A percentile compares a stretch with the other conserved stretches of the same genome.
phyloP scores from a whole-genome alignment of 2,888 invertebrate species.

The Tineola bisselliella region DNA sequence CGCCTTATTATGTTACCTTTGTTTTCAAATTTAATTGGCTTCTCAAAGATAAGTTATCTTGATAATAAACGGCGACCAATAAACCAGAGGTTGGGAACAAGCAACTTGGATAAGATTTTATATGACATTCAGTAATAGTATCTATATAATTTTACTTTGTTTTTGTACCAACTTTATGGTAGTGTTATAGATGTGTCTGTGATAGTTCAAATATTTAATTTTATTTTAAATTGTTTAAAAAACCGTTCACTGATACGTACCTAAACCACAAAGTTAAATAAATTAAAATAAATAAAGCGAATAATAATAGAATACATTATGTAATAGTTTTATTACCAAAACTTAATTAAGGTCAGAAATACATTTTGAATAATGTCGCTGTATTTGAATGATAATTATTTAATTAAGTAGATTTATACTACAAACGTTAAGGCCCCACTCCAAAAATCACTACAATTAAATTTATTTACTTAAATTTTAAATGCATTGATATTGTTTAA shows the following conservation, averaged over 20 bases:
- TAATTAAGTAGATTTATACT: neutral
- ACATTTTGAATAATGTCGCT: neutral
- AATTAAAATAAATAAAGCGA: neutral
- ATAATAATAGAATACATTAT: neutral
- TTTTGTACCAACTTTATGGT: slow-evolving; percentile 12
- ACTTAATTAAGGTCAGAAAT: slow-evolving; percentile 2
- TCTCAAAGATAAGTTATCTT: slow-evolving; percentile 65
- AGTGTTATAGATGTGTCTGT: slow-evolving; percentile 1
- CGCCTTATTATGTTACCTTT: slow-evolving; percentile 68
- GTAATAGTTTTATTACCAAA: neutral
- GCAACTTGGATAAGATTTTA: slow-evolving; percentile 56
- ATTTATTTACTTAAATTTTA: no score
- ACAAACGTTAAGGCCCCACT: neutral
- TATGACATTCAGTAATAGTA: slow-evolving; percentile 45
- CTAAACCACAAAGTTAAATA: neutral
- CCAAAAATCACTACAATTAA: neutral
- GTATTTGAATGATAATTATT: neutral
- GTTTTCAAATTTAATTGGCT: slow-evolving; percentile 69
- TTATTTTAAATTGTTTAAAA: neutral
- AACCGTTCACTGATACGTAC: neutral
- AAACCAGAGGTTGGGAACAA: slow-evolving; percentile 57
- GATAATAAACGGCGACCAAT: slow-evolving; percentile 67
- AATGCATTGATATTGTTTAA: no score
- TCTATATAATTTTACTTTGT: slow-evolving; percentile 19
- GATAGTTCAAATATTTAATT: neutral